Percentiles rank a stretch among this genome's conserved stretches.
Conservation (phyloP, 2,113 vertebrate genomes). For the Lepisosteus oculatus region DNA sequence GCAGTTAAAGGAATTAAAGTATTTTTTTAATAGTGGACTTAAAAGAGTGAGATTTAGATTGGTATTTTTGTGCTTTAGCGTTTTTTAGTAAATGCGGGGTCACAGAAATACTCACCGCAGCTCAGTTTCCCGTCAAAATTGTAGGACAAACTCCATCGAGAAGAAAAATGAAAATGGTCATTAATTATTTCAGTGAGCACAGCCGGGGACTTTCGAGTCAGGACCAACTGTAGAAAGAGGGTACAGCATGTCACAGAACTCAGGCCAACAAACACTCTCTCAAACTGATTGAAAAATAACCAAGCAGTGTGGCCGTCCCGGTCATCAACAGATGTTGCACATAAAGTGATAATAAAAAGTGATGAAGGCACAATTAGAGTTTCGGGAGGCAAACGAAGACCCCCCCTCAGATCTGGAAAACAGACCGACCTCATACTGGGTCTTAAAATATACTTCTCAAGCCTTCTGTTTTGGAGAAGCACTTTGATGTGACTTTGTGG, state of each 20-base stretch:
- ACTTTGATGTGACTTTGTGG: slow-evolving; percentile 81
- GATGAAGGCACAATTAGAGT: slow-evolving; percentile 42
- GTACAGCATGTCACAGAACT: slow-evolving; percentile 3
- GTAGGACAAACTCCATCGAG: background rate
- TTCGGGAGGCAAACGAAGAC: slow-evolving; percentile 37
- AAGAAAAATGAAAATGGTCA: slow-evolving; percentile 6
- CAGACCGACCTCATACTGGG: slow-evolving; percentile 74
- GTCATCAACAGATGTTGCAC: slow-evolving; percentile 53
- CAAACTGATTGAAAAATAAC: slow-evolving; percentile 14
- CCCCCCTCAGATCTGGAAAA: slow-evolving; percentile 34
- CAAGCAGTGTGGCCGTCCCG: slow-evolving; percentile 39
- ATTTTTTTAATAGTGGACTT: too few species aligned
- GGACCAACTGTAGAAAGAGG: background rate
- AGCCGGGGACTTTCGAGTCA: background rate
- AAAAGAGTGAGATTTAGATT: too few species aligned
- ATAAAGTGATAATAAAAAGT: slow-evolving; percentile 51
- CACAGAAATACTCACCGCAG: too few species aligned
- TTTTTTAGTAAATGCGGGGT: slow-evolving; percentile 12
- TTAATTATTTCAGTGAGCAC: background rate
- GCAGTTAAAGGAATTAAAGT: too few species aligned
- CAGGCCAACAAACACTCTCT: slow-evolving; percentile 14
- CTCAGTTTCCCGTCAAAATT: too few species aligned
- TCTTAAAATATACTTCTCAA: slow-evolving; percentile 79
- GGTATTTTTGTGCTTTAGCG: too few species aligned
- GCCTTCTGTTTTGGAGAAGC: slow-evolving; percentile 40